A percentile compares a stretch with the other conserved stretches of the same genome.
Evolutionary conservation across 1,140 invertebrate species (phyloP).

Genomic region (Drosophila setifemur): DNA sequence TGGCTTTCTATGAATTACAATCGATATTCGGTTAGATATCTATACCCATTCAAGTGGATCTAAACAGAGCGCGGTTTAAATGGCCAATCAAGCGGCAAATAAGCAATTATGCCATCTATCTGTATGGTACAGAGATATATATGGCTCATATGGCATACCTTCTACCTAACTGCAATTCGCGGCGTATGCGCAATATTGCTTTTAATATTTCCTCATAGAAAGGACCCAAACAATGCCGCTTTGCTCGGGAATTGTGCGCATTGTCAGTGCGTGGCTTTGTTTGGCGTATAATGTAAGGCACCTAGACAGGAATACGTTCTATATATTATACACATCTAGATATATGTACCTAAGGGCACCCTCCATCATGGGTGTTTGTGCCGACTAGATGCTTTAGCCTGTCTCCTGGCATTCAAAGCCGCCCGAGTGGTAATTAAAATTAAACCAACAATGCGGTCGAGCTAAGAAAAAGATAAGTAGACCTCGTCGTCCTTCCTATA

Average conservation of each 20-base stretch:
- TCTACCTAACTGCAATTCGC: constrained; percentile 26
- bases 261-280: constrained; percentile 49
- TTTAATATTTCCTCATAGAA: constrained; percentile 1
- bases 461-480: not conserved
- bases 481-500: not conserved
- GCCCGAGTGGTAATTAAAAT: constrained; percentile 76
- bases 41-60: not conserved
- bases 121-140: constrained; percentile 9
- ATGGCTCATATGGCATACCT: constrained; percentile 17
- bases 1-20: constrained; percentile 48
- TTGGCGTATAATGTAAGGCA: constrained; percentile 2
- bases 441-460: constrained; percentile 47
- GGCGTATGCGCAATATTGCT: constrained; percentile 48
- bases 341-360: not conserved
- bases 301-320: not conserved
- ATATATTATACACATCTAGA: not conserved
- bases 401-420: constrained; percentile 4
- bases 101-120: constrained; percentile 66
- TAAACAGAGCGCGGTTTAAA: constrained; percentile 34
- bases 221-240: constrained; percentile 42
- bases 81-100: constrained; percentile 59
- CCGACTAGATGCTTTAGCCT: constrained; percentile 8
- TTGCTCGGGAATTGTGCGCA: constrained; percentile 35
- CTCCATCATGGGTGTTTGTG: constrained; percentile 18
- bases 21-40: constrained; percentile 45